These are phyloP conservation scores for Deilephila porcellus DNA, from an alignment of 2,888 invertebrate genomes.

Conservation along the genomic window DNA sequence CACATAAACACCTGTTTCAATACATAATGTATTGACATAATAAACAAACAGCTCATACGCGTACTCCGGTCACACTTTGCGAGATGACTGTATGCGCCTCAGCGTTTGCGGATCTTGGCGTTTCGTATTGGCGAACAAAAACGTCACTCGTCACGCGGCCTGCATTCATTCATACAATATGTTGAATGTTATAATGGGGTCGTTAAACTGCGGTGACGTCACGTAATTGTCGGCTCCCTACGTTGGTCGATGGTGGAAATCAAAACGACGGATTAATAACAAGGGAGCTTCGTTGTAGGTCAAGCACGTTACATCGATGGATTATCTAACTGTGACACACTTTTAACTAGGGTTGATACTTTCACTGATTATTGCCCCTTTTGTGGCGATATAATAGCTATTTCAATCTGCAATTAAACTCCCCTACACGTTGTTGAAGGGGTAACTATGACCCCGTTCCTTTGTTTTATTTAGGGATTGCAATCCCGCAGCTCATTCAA, in stretches of 20 bases:
- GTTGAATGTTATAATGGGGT: conserved; percentile 82
- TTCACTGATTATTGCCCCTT: conserved; percentile 8
- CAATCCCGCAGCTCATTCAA: too few relatives aligned
- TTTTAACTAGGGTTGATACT: conserved; percentile 17
- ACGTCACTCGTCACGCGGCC: conserved; percentile 77
- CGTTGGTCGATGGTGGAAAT: conserved; percentile 76
- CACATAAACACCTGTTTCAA: conserved; percentile 32
- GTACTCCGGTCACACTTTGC: conserved; percentile 18
- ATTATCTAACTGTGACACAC: conserved; percentile 27
- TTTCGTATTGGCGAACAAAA: conserved; percentile 66
- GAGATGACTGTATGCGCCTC: conserved; percentile 13
- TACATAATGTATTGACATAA: conserved; percentile 28
- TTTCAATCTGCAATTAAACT: neutral
- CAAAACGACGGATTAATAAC: conserved; percentile 83
- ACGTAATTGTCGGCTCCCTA: conserved; percentile 83
- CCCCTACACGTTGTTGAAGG: conserved; percentile 1
- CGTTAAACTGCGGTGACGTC: conserved; percentile 83
- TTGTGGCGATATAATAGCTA: conserved; percentile 11
- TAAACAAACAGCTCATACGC: conserved; percentile 23
- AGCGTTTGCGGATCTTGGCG: conserved; percentile 34
- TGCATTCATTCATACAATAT: conserved; percentile 84
- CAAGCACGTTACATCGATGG: conserved; percentile 74
- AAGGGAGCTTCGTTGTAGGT: conserved; percentile 81
- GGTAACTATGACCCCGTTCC: neutral
- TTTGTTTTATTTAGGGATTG: too few relatives aligned